Evolutionary conservation across 1,140 invertebrate species (phyloP), one percentile per base, ranked within the genome.

Genomic region (Drosophila ananassae): DNA sequence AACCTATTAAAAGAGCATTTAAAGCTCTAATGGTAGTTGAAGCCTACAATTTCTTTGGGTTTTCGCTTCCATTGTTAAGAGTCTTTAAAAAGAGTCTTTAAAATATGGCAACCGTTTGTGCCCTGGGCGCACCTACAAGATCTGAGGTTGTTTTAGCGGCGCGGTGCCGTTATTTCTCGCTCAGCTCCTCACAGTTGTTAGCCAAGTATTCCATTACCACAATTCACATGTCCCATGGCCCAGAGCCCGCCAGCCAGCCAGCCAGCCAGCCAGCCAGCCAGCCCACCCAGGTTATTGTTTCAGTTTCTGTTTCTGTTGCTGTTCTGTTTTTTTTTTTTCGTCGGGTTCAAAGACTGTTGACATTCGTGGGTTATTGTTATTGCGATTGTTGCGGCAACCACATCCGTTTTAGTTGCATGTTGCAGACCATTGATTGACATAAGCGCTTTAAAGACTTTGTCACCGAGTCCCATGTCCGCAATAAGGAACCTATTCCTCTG

Each of bases 391-490:
- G 55, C 61, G 50, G 71, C 53, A 76, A 76, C 73, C 73, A 74
- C 73, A 75, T 75, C 73, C 73, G 71, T 75, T 75, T 76, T 75
- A 58, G 73, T 50, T 59, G 73, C 73, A 75, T 66, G 58, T 62
- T 67, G 46, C 46, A 48, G 53, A 52, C 62, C 66, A 57, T 71
- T 77, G 78, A 82, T 87, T 87, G 81, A 87, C 77, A 69, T 80
- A 85, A 85, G 81, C 81, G 73, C 82, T 87, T 85, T 77, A 85
- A 67, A 73, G 71, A 58, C 72, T 75, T 66, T 53, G 47, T 44
- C 60, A 57, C 34, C 25, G 61, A 64, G 51, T 50, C 37, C 37
- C 30, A 10, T 13, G 22, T 25, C 37, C 41, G 17, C 41, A 10
- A 44, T n/a, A n/a, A 10, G 34, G 10, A 37, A n/a, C 34, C 34